These are phyloP conservation scores for Pipa parva DNA, from an alignment of 2,113 vertebrate species.

Conservation along the genomic window DNA sequence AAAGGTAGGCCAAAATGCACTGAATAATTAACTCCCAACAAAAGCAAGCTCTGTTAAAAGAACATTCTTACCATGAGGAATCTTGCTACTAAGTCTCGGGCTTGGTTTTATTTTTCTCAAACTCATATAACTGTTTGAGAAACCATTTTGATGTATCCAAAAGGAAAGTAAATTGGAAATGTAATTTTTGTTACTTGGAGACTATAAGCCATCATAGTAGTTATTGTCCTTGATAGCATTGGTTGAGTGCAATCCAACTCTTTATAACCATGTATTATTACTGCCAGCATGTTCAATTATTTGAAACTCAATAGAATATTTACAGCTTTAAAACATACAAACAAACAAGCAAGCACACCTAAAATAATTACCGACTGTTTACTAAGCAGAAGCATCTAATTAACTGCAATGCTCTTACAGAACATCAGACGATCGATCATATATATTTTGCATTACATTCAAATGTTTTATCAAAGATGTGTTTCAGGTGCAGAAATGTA, in stretches of 20 bases:
- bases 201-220: conserved; percentile 25
- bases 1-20: conserved; percentile 40
- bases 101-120: background rate
- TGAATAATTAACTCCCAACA: conserved; percentile 38
- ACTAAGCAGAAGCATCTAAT: too few species aligned
- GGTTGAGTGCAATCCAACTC: conserved; percentile 26
- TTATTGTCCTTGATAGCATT: conserved; percentile 32
- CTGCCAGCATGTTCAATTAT: conserved; percentile 14
- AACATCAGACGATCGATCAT: too few species aligned
- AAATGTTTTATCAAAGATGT: too few species aligned
- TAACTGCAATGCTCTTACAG: too few species aligned
- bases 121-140: conserved; percentile 13
- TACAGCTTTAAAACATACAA: too few species aligned
- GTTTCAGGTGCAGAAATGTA: too few species aligned
- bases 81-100: conserved; percentile 12
- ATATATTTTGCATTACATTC: too few species aligned
- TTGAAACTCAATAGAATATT: conserved; percentile 15
- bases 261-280: conserved; percentile 26
- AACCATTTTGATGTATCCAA: conserved; percentile 22
- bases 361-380: too few species aligned
- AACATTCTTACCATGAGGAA: conserved; percentile 26
- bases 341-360: too few species aligned
- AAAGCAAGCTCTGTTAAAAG: conserved; percentile 3
- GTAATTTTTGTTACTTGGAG: conserved; percentile 36
- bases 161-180: conserved; percentile 33